These are phyloP conservation scores for Mesocricetus auratus DNA, from an alignment of 2,113 vertebrate genomes.

Conservation along the genomic window DNA sequence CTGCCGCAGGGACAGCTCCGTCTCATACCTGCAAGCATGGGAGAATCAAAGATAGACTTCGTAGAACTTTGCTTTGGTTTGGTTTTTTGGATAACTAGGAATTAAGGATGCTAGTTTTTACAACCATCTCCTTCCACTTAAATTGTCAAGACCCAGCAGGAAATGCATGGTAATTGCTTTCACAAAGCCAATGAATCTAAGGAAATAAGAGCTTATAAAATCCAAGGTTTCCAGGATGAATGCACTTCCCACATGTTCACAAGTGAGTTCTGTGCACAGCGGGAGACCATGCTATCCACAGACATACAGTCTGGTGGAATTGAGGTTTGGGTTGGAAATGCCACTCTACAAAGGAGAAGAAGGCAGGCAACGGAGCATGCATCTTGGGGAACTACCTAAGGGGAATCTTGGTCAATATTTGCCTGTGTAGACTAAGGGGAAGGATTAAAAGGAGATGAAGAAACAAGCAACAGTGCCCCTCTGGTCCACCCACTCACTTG, in stretches of 20 bases:
- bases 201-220: neutral
- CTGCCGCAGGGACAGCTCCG: constrained; percentile 85
- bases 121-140: neutral
- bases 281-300: neutral
- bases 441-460: neutral
- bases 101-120: neutral
- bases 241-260: neutral
- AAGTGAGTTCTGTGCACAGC: neutral
- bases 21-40: constrained; percentile 83
- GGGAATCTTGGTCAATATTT: neutral
- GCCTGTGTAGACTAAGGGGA: neutral
- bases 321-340: neutral
- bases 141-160: neutral
- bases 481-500: constrained; percentile 86
- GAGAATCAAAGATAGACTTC: neutral
- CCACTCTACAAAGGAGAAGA: neutral
- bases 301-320: neutral
- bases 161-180: neutral
- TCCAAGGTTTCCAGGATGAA: neutral
- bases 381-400: neutral
- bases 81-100: neutral
- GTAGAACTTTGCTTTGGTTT: neutral
- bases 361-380: too few species aligned
- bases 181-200: neutral
- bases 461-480: fast-evolving